Evolutionary conservation across 2,113 vertebrate genomes (phyloP), one percentile per base, ranked within the genome.

Genomic region (Columbina picui): DNA sequence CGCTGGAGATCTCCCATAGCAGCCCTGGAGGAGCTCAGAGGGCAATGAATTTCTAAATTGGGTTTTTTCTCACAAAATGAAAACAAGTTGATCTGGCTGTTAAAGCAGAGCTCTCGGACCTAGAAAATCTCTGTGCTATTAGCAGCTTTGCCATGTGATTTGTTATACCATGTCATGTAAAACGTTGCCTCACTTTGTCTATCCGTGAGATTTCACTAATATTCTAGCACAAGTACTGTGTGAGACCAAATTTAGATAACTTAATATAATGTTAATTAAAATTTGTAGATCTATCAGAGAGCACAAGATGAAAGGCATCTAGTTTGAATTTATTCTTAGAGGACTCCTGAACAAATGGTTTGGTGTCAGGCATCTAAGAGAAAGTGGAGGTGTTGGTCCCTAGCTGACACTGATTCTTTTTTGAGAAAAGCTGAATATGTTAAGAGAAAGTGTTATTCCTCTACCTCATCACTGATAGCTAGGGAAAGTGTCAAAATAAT

Each of bases 161-260:
- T 45, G 43, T 18, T 1, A 12, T 5, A 3, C 29, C 69, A 22
- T 55, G 2, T 49, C 60, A 6, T 7, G 1, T 5, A 13, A 69
- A 41, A 29, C 25, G 1, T 39, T 5, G 0, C 41, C 30, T 52
- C 70, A 4, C 3, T 34, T 50, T 30, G 47, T 16, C 77, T 52
- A 1, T 5, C 45, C 9, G 45, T 14, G 38, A 34, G 26, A 18
- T 71, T 29, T 55, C 49, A 8, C 18, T 75, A 1, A 5, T 14
- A 3, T 29, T 75, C 26, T 19, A 21, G 29, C 25, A 2, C 3
- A 25, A 41, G 49, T 18, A 14, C 50, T 4, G 0, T 2, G 26
- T 5, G 70, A 47, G 52, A 7, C 20, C 39, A 4, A 49, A 5
- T 52, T 74, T 50, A n/a, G 12, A 18, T 34, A 50, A 18, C 22